Conservation (phyloP, 2,113 vertebrate genomes). For the Litocranius walleri region DNA sequence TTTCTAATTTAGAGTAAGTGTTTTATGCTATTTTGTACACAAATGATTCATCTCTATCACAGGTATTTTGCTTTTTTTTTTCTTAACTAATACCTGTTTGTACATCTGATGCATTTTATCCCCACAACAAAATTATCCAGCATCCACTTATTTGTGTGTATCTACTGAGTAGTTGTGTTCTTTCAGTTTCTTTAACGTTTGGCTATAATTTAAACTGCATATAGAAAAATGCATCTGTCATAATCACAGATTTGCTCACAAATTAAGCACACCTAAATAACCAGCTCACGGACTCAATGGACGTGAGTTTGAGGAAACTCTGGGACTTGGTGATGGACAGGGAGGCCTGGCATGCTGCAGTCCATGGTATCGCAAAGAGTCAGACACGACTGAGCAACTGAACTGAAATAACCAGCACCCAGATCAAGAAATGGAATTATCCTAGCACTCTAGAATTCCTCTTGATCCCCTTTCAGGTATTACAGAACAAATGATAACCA, state of each 20-base stretch:
- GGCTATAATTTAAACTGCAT: background rate
- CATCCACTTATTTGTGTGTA: background rate
- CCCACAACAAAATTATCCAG: background rate
- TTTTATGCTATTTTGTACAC: background rate
- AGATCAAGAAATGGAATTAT: background rate
- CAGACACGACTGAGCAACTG: background rate
- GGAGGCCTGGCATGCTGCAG: background rate
- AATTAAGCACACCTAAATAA: background rate
- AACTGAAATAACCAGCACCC: background rate
- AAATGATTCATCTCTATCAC: background rate
- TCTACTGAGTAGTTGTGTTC: background rate
- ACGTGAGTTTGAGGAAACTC: background rate
- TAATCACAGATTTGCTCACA: background rate
- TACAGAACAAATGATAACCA: background rate
- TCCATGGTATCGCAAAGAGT: background rate
- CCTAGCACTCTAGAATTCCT: background rate
- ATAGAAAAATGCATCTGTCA: background rate
- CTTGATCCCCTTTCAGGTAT: background rate
- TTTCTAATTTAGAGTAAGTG: background rate
- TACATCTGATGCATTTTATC: background rate
- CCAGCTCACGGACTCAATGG: background rate
- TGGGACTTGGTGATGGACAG: background rate
- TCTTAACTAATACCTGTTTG: background rate
- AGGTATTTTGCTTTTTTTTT: background rate
- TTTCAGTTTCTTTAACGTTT: background rate